Evolutionary conservation across 2,113 vertebrate genomes (phyloP).

Genomic region (Dasyurus viverrinus): DNA sequence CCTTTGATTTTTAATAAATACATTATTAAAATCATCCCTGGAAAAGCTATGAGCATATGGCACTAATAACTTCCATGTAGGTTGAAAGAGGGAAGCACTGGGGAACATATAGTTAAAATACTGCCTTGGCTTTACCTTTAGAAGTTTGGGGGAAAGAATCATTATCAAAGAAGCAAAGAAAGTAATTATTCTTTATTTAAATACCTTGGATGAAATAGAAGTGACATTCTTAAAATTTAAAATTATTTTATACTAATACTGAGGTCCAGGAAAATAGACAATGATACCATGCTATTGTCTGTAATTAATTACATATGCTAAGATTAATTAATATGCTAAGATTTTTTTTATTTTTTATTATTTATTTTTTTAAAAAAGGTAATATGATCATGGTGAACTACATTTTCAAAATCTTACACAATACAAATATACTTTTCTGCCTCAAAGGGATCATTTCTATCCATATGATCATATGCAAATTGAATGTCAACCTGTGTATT

Average conservation of each 20-base stretch:
- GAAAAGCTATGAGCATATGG: slow-evolving; percentile 47
- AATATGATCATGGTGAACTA: slow-evolving; percentile 65
- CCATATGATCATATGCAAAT: slow-evolving; percentile 42
- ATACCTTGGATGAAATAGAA: slow-evolving; percentile 68
- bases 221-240: slow-evolving; percentile 66
- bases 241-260: slow-evolving; percentile 79
- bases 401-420: slow-evolving; percentile 70
- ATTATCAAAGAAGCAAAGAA: slow-evolving; percentile 63
- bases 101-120: slow-evolving; percentile 59
- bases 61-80: slow-evolving; percentile 37
- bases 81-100: slow-evolving; percentile 51
- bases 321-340: too few species aligned
- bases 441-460: slow-evolving; percentile 32
- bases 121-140: slow-evolving; percentile 76
- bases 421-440: slow-evolving; percentile 52
- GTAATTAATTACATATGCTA: slow-evolving; percentile 41
- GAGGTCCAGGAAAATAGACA: slow-evolving; percentile 70
- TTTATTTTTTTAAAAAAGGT: slow-evolving; percentile 66
- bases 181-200: slow-evolving; percentile 52
- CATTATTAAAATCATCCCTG: slow-evolving; percentile 23
- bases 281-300: slow-evolving; percentile 66
- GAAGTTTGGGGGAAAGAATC: slow-evolving; percentile 5
- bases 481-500: slow-evolving; percentile 38
- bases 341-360: slow-evolving; percentile 69
- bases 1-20: slow-evolving; percentile 59